Evolutionary conservation across 2,888 invertebrate species (phyloP).

Genomic region (Leptopilina myrica): DNA sequence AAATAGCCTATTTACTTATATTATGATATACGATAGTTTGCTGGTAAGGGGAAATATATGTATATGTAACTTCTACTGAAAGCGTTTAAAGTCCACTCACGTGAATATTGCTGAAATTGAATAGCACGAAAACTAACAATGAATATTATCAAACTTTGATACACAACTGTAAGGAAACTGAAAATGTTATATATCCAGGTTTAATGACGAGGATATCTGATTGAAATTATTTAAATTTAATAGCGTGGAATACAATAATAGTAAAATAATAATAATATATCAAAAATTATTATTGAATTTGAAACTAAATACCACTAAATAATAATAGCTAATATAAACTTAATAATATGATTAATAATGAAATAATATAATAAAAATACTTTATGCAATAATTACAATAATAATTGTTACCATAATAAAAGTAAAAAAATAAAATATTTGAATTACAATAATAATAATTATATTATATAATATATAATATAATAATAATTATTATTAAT

Average conservation of each 20-base stretch:
- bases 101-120: conserved; percentile 28
- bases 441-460: no score
- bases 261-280: not conserved
- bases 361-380: no score
- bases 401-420: no score
- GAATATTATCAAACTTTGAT: conserved; percentile 24
- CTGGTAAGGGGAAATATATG: not conserved
- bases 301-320: no score
- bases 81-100: conserved; percentile 18
- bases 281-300: no score
- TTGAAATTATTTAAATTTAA: conserved; percentile 14
- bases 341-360: no score
- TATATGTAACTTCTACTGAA: not conserved
- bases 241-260: not conserved
- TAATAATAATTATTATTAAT: no score
- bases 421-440: no score
- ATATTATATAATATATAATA: no score
- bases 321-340: no score
- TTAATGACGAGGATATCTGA: conserved; percentile 28
- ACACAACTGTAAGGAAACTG: not conserved
- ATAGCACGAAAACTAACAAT: conserved; percentile 12
- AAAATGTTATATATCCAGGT: not conserved
- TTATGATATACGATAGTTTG: not conserved
- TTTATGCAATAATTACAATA: no score
- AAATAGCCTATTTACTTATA: conserved; percentile 1